phyloP scores from a whole-genome alignment of 2,888 invertebrate genomes.

The Hydraecia micacea region DNA sequence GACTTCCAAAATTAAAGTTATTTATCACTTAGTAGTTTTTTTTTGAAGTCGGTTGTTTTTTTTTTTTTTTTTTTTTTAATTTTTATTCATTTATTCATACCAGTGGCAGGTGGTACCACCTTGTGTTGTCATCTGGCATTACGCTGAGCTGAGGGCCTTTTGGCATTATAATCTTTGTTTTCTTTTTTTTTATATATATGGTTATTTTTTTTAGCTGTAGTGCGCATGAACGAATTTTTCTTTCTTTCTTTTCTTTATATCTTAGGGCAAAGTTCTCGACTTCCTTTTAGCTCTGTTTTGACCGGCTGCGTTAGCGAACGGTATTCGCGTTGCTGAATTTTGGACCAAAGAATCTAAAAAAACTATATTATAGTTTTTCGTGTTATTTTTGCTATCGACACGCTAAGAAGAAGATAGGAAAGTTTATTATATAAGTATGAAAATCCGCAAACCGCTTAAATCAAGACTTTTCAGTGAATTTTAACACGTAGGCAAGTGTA shows the following conservation, averaged over 20 bases:
- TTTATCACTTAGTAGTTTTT: no score
- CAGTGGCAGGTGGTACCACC: no score
- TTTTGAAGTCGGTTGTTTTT: no score
- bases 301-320: no score
- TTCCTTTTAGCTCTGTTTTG: background rate
- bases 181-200: no score
- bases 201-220: background rate
- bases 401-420: background rate
- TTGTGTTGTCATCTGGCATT: background rate
- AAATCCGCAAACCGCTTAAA: constrained; percentile 11
- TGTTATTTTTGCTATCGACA: background rate
- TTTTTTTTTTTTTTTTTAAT: no score
- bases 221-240: no score
- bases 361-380: background rate
- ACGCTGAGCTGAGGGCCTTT: background rate
- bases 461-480: constrained; percentile 14
- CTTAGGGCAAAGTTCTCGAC: background rate
- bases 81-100: no score
- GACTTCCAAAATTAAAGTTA: no score
- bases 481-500: constrained; percentile 58
- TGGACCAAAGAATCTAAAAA: no score
- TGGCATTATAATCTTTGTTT: background rate
- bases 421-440: no score
- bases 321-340: no score
- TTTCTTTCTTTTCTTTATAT: background rate